Base-by-base conservation (phyloP, 2,113 vertebrate genomes). In the Colinus virginianus region DNA sequence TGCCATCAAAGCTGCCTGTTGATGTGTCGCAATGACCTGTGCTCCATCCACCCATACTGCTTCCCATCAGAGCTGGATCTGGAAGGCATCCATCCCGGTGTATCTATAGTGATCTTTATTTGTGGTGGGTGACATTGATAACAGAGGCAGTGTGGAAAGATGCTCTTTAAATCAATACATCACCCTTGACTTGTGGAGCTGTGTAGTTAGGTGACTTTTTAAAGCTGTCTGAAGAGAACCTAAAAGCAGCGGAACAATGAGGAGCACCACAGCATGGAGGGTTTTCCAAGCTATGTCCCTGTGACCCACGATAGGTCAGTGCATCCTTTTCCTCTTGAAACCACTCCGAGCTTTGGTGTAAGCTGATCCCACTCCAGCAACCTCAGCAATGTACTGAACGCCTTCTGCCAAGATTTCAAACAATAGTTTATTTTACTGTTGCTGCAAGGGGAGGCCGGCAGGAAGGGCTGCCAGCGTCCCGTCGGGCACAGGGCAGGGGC, bases 321-420 rank as follows among this genome's bases (percentile, higher is more conserved):
- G 45, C 78, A 69, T 76, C 84, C 15, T 46, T 48, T 87, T 76
- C 74, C 67, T 72, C 55, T 78, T 40, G 2, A 77, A n/a, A 55
- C 38, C 58, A 90, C 84, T 40, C 58, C 16, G 48, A 81, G 63
- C 78, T 76, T 49, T 74, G 87, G 87, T 26, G 78, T 88, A 26
- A 84, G 4, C 40, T 84, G 81, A 69, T 78, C 49, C 58, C 70
- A 49, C 84, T 72, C 80, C 43, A 78, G 70, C 84, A 93, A 13
- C 74, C 77, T 74, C 91, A 92, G 78, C 64, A 86, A 64, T 48
- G 71, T 78, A 8, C 42, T 12, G 2, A 38, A 23, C 2, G 49
- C 21, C 34, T 22, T 58, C 19, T 87, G 95, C 96, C 96, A 96
- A 75, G 85, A 3, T 87, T 64, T 93, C 93, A 93, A 26, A 93